Percentiles rank a stretch among this genome's conserved stretches.
phyloP scores from a whole-genome alignment of 2,888 invertebrate species.

The Diplazon laetatorius region DNA sequence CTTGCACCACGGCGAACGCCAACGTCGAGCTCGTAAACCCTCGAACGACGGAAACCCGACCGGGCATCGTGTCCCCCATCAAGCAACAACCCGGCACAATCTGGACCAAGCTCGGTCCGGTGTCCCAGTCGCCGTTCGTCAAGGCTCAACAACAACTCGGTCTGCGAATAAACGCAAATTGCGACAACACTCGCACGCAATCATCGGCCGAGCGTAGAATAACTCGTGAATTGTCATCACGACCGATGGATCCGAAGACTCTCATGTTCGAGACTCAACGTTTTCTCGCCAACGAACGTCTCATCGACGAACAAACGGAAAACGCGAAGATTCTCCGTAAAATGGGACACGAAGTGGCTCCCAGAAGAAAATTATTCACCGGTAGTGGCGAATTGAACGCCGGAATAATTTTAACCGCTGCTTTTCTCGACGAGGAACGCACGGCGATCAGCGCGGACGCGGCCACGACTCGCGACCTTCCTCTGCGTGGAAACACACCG shows the following conservation, averaged over 20 bases:
- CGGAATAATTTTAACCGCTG: constrained; percentile 75
- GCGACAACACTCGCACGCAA: constrained; percentile 73
- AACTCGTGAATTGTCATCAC: constrained; percentile 70
- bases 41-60: constrained; percentile 74
- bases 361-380: constrained; percentile 63
- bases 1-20: constrained; percentile 74
- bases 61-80: constrained; percentile 75
- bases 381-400: constrained; percentile 57
- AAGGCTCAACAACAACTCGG: constrained; percentile 79
- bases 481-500: constrained; percentile 54
- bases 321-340: constrained; percentile 71
- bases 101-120: constrained; percentile 80
- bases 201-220: constrained; percentile 80
- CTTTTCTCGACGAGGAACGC: constrained; percentile 76
- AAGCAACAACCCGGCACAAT: constrained; percentile 77
- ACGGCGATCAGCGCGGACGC: neutral
- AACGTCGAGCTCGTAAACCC: constrained; percentile 76
- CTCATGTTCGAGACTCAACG: constrained; percentile 75
- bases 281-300: constrained; percentile 75
- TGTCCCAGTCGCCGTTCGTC: constrained; percentile 80
- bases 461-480: constrained; percentile 50
- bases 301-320: constrained; percentile 74
- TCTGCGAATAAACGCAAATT: constrained; percentile 58
- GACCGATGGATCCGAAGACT: constrained; percentile 63
- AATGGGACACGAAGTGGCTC: constrained; percentile 68